A percentile compares a stretch with the other conserved stretches of the same genome.
Conservation (phyloP, 2,797 vertebrate species). For the Leucoraja ocellata region DNA sequence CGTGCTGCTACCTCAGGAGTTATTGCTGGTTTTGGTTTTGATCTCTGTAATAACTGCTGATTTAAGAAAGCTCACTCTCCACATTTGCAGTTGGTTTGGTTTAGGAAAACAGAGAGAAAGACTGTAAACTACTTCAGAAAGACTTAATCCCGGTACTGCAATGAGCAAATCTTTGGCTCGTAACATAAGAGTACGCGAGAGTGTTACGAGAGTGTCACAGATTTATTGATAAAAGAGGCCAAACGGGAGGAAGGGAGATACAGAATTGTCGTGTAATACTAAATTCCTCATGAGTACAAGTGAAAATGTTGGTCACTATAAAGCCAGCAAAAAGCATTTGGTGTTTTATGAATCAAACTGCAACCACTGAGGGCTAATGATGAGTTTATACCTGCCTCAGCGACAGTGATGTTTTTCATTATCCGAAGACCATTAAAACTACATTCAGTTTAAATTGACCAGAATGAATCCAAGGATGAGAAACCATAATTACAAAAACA, state of each 20-base stretch:
- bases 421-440: neutral
- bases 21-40: neutral
- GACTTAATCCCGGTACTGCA: neutral
- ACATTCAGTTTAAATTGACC: neutral
- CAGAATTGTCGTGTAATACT: neutral
- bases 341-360: neutral
- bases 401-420: neutral
- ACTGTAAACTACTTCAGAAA: neutral
- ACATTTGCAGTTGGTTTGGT: neutral
- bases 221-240: no score
- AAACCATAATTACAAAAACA: neutral
- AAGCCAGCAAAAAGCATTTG: neutral
- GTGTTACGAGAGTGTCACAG: no score
- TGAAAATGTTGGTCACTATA: no score
- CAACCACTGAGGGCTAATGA: neutral
- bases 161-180: neutral
- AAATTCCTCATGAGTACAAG: neutral
- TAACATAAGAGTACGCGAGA: neutral
- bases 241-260: neutral
- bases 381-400: neutral
- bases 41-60: neutral
- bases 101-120: neutral
- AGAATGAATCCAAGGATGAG: slow-evolving; percentile 18
- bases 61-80: neutral
- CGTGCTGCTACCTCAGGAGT: neutral